Base-by-base conservation (phyloP, 1,140 invertebrate species). In the Hirudo medicinalis region DNA sequence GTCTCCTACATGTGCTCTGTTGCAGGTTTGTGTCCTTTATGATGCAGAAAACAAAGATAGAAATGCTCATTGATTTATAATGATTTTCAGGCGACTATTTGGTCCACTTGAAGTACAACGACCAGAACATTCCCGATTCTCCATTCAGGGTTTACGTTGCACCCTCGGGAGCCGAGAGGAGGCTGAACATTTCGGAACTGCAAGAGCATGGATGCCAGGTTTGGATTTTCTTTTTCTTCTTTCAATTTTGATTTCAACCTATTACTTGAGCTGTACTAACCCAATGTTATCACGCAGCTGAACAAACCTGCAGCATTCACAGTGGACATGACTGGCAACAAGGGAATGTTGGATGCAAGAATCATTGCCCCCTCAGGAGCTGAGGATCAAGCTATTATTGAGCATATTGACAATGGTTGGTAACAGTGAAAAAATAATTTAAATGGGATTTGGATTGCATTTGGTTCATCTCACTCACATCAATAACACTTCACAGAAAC, bases 41-140 rank as follows among this genome's bases (percentile, higher is more conserved):
- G 32, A 29, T 66, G 2, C 11, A 15, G 60, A 25, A 22, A 25
- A 11, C 15, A 11, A 15, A 15, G 19, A 13, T 13, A 63, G 13
- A 25, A 11, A 20, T 63, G 22, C 20, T 32, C 1, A 25, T 25
- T 63, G 22, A 25, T 4, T 63, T 63, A n/a, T 13, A 22, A 0
- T 63, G 22, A n/a, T 43, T 70, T 36, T 70, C 83, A 92, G 93
- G 94, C 78, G 95, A 98, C 85, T 99, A 99, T 82, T 86, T 92
- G 75, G 89, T 98, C 75, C 94, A 94, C 69, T 87, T 91, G 73
- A 97, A 97, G 84, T 99, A 97, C 86, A 97, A 97, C 82, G 94
- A 98, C 80, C 90, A 94, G 79, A 92, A 97, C 83, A 96, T 99
- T 80, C 94, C 95, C 3, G 94, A 97, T 79, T 96, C 92, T 2